Base-by-base conservation (phyloP, 2,797 vertebrate genomes). In the Balearica regulorum region DNA sequence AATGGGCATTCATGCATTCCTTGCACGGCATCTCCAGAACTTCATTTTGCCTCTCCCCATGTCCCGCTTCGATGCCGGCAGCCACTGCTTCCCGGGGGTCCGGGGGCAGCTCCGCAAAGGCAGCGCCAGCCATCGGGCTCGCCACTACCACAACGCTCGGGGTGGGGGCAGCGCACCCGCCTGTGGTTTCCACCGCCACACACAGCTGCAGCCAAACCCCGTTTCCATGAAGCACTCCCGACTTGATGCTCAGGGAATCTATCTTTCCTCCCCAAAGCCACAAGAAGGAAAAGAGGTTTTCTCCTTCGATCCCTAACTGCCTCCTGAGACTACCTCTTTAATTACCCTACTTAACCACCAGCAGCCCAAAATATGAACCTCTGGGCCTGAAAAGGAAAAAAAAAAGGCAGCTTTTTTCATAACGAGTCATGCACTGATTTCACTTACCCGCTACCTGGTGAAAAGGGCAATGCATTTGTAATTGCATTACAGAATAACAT, bases 41-140 rank as follows among this genome's bases (percentile, higher is more conserved):
- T 60, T 70, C 28, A 57, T 68, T 64, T 55, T 2, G 2, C 39
- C 29, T 71, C 44, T 81, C 49, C 16, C n/a, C 22, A 28, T 0
- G 4, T 37, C 49, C 57, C 33, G 29, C 28, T 43, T 26, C 19
- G 35, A 72, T 57, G 62, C 44, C 0, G 1, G n/a, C 73, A 75
- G 62, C 51, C 1, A 3, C 35, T 0, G 3, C n/a, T 48, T 80
- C 55, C 33, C 9, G 1, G 31, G 18, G 22, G 33, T 3, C 9
- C 5, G 6, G n/a, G 61, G 24, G 49, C 41, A 81, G 31, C 73
- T 49, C 51, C 64, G 57, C 0, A 0, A 39, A 68, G 26, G 25
- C 8, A 51, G 31, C 4, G 3, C 41, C 0, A 4, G 14, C 15
- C 5, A 5, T 26, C 0, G 1, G 37, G 41, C 41, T 75, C 7